phyloP scores from a whole-genome alignment of 2,113 vertebrate species.

The Ageneiosus marmoratus region DNA sequence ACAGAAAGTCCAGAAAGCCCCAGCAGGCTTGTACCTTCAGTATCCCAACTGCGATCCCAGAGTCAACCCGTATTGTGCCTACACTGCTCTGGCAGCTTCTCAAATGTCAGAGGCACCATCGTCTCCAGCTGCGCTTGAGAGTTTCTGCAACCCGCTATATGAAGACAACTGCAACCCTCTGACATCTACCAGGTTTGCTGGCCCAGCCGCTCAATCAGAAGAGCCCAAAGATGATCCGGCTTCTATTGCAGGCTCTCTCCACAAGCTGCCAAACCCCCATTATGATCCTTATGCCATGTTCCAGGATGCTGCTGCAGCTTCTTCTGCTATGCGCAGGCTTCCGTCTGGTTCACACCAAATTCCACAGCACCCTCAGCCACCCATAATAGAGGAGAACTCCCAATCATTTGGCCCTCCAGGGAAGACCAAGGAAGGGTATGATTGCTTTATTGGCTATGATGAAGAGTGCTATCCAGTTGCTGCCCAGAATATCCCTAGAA shows the following conservation, averaged over 20 bases:
- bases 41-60: constrained; percentile 71
- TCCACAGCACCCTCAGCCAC: constrained; percentile 56
- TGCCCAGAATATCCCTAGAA: constrained; percentile 53
- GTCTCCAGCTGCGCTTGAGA: constrained; percentile 17
- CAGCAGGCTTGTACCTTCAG: constrained; percentile 65
- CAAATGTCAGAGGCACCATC: constrained; percentile 41
- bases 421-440: constrained; percentile 79
- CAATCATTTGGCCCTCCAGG: constrained; percentile 72
- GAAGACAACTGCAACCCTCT: constrained; percentile 78
- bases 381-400: constrained; percentile 56
- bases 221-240: constrained; percentile 58
- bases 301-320: constrained; percentile 45
- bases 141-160: constrained; percentile 74
- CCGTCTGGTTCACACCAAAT: constrained; percentile 26
- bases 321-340: constrained; percentile 57
- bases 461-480: constrained; percentile 70
- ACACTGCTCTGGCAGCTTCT: constrained; percentile 56
- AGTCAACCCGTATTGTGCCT: constrained; percentile 68
- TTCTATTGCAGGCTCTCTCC: no score
- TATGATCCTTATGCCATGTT: constrained; percentile 70
- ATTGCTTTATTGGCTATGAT: constrained; percentile 78
- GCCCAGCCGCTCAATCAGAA: constrained; percentile 52
- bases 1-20: constrained; percentile 64
- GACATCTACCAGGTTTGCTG: constrained; percentile 60
- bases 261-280: constrained; percentile 51